Evolutionary conservation across 2,888 invertebrate genomes (phyloP), one percentile per base, ranked within the genome.

Genomic region (Parasteatoda lunata): DNA sequence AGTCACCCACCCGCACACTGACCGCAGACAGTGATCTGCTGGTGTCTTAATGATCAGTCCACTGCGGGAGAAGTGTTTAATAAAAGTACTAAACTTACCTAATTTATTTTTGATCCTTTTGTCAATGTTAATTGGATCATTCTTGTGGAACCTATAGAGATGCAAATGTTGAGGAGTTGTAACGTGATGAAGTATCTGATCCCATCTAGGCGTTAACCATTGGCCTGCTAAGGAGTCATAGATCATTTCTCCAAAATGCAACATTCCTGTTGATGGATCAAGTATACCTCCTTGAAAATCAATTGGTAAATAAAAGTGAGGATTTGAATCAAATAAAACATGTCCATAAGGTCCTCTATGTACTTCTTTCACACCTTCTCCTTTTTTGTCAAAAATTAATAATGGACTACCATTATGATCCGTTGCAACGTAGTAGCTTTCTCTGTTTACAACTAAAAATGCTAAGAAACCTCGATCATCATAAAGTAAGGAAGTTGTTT

Each of bases 171-270:
- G 96, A 0, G 97, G 97, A 51, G 96, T 94, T 49, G 95, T 96
- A 90, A 97, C 93, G 91, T 96, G 95, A 30, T 96, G 96, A 1
- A 97, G 96, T 89, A 97, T 93, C 88, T 96, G 95, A 91, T 96
- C 96, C 96, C 97, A 98, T 88, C 96, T 95, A 0, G 98, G 98
- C 0, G 97, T 97, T 95, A 98, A 96, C 97, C 97, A 98, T 91
- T 98, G 97, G 0, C 98, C 98, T 15, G 97, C 96, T 0, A 95
- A 94, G 0, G 98, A 96, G 92, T 98, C 98, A 91, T 98, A 98
- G 76, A 97, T 93, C 77, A 97, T 93, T 49, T 88, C 89, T 84
- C 96, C 95, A 88, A 97, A 94, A 90, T 97, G 96, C 30, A 98
- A 93, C 69, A 98, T 93, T 91, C 96, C 96, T 0, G 97, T 97